Base-by-base conservation (phyloP, 2,888 invertebrate species). In the Acanthococcus lagerstroemiae region DNA sequence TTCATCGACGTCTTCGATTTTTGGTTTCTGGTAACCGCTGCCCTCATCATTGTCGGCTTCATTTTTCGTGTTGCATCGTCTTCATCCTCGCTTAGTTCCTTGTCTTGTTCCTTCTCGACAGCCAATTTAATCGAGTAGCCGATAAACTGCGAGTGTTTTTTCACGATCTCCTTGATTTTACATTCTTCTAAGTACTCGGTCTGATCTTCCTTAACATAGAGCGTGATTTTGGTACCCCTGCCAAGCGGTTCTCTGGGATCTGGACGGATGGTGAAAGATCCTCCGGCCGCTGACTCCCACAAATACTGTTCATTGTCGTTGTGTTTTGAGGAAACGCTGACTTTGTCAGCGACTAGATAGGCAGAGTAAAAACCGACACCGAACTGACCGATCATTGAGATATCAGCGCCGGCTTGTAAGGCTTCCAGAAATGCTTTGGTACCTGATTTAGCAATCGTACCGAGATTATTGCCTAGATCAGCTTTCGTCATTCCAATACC, bases 361-460 rank as follows among this genome's bases (percentile, higher is more conserved):
- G 96, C 95, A 0, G 97, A 99, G 80, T 97, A 99, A 85, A 99
- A 99, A 79, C 97, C 97, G 71, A 99, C 99, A 83, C 97, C 97
- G 79, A 99, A 99, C 80, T 99, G 97, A 78, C 99, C 99, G 78
- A 99, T 99, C 97, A 99, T 99, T 72, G 94, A 95, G 73, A 99
- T 99, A 74, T 99, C 99, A 67, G 97, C 97, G 70, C 97, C 97
- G 70, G 97, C 96, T 77, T 95, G 94, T 63, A 99, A 83, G 63
- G 99, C 99, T 78, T 99, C 99, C 99, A 99, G 99, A 81, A 99
- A 99, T 3, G 97, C 96, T 79, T 97, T 99, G n/a, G 99, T 99
- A 71, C 99, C 99, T 63, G 99, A 99, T 78, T 96, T 96, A 60
- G 99, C 99, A 76, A 99, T 99, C 70, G 97, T 99, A 78, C 95